Conservation (phyloP, 2,113 vertebrate genomes). For the Sinocyclocheilus maitianheensis region DNA sequence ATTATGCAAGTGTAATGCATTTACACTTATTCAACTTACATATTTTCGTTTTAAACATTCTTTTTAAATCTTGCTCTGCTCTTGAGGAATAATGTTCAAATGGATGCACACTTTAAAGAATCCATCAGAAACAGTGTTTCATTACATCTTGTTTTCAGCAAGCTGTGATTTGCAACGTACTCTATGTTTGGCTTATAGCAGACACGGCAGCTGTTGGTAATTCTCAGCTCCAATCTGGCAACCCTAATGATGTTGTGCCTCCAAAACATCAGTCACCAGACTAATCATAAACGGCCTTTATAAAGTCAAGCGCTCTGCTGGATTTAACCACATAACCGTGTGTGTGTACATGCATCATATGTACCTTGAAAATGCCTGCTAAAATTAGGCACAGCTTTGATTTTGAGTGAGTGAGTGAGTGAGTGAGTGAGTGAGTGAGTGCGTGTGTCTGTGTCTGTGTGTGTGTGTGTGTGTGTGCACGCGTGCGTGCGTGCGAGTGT, state of each 20-base stretch:
- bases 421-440: fast-evolving
- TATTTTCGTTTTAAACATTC: background rate
- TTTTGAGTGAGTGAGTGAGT: background rate
- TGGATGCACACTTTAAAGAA: background rate
- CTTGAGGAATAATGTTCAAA: background rate
- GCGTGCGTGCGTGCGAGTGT: background rate
- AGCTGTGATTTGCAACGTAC: background rate
- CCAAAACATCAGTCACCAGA: background rate
- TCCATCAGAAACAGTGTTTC: background rate
- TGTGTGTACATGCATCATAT: background rate
- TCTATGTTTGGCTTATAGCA: background rate
- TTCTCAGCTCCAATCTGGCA: constrained; percentile 1
- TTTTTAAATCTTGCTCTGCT: background rate
- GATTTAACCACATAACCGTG: background rate
- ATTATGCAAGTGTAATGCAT: too few species aligned
- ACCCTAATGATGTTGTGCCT: constrained; percentile 8
- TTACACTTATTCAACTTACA: background rate
- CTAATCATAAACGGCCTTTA: background rate
- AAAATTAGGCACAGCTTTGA: background rate
- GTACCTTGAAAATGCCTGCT: background rate
- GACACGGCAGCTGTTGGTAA: background rate
- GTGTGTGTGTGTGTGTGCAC: background rate
- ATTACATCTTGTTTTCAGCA: background rate
- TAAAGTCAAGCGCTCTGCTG: background rate
- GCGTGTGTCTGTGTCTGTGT: background rate